Conservation (phyloP, 2,888 invertebrate species). For the Caenorhabditis zanzibari region DNA sequence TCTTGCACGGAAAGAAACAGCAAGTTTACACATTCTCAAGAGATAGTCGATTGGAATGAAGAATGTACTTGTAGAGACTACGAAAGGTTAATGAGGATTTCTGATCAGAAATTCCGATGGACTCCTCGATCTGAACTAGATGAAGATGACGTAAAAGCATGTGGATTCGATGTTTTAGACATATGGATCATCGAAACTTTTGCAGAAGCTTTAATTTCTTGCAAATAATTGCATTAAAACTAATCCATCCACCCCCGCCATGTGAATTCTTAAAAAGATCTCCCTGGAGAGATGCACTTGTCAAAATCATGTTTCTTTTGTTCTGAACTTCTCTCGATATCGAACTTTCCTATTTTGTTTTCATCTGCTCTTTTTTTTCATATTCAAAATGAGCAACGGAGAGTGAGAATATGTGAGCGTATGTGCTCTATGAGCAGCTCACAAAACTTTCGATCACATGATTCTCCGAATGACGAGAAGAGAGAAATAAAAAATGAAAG, state of each 20-base stretch:
- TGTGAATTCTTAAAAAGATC: background rate
- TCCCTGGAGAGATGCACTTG: constrained; percentile 42
- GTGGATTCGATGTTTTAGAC: background rate
- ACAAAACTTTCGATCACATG: constrained; percentile 33
- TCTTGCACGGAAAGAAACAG: constrained; percentile 3
- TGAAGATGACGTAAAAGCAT: background rate
- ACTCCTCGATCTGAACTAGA: background rate
- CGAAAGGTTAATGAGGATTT: constrained; percentile 50
- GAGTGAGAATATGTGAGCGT: background rate
- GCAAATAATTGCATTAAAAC: constrained; percentile 31
- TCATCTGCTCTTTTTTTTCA: constrained; percentile 39
- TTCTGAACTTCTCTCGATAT: constrained; percentile 10
- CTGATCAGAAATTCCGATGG: constrained; percentile 28
- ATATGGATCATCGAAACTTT: constrained; percentile 14
- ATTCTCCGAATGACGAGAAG: constrained; percentile 27
- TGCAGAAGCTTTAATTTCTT: constrained; percentile 14
- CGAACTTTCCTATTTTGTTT: constrained; percentile 32
- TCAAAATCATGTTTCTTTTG: constrained; percentile 25
- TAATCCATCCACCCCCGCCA: constrained; percentile 2
- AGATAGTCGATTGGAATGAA: background rate
- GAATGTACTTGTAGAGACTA: constrained; percentile 40
- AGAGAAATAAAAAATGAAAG: constrained; percentile 9
- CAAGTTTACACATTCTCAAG: constrained; percentile 10
- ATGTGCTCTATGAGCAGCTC: constrained; percentile 6
- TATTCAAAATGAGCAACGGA: constrained; percentile 14